Evolutionary conservation across 2,888 invertebrate species (phyloP), one percentile per base, ranked within the genome.

Genomic region (Flabesymbios commensalis): DNA sequence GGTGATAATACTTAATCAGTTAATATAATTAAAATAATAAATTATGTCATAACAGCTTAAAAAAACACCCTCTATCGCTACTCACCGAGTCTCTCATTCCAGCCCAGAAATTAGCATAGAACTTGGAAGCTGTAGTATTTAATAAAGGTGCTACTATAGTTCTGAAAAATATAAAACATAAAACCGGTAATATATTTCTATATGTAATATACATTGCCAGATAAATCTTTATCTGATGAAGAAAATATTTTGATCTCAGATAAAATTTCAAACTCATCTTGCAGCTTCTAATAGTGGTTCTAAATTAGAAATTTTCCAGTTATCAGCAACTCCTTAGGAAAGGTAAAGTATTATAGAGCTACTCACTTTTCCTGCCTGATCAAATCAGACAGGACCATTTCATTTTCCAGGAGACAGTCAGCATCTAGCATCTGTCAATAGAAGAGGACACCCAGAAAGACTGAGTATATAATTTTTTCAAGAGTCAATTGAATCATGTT

Each of bases 41-140:
- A n/a, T n/a, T n/a, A n/a, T n/a, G n/a, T n/a, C n/a, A n/a, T n/a
- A n/a, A n/a, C n/a, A n/a, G n/a, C n/a, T n/a, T n/a, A n/a, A n/a
- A n/a, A n/a, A n/a, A n/a, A n/a, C n/a, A n/a, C n/a, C n/a, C n/a
- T n/a, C n/a, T n/a, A n/a, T n/a, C 3, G 3, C 10, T 31, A 49
- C 65, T 55, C 87, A 80, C 80, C 62, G 90, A 87, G 0, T 88
- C 86, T 0, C 90, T 88, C 92, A 97, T 94, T 2, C 91, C 96
- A 72, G 91, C 91, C 97, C 97, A 98, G 83, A 93, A 98, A 82
- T 98, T 98, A 22, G 94, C 93, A 81, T 96, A 97, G 39, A 91
- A 82, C 17, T 92, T 91, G 63, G 93, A 91, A 19, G 74, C 67
- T 45, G 77, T 77, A 0, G 94, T 92, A 57, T 88, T 85, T 32